Conservation (phyloP, 2,797 vertebrate genomes). For the Acipenser oxyrinchus region DNA sequence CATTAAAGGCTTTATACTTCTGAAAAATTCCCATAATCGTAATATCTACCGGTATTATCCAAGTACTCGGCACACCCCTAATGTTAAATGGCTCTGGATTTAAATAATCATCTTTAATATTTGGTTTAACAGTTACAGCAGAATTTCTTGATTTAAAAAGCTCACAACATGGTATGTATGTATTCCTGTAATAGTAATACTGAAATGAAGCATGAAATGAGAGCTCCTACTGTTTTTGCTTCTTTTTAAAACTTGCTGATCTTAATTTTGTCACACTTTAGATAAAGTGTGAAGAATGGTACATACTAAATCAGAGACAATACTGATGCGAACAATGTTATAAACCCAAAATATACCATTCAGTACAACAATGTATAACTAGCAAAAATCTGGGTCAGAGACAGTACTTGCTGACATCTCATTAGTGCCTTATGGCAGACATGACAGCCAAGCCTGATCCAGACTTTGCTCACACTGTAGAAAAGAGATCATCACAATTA, state of each 20-base stretch:
- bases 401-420: conserved; percentile 70
- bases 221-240: not conserved
- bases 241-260: not conserved
- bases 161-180: not conserved
- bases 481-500: conserved; percentile 72
- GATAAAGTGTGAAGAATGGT: conserved; percentile 9
- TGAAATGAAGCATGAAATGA: conserved; percentile 9
- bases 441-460: conserved; percentile 79
- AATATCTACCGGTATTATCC: too few species aligned
- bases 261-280: conserved; percentile 4
- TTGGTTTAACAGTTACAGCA: too few species aligned
- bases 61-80: too few species aligned
- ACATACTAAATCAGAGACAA: not conserved
- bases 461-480: conserved; percentile 76
- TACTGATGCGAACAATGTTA: conserved; percentile 46
- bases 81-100: too few species aligned
- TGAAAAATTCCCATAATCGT: too few species aligned
- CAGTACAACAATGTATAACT: conserved; percentile 18
- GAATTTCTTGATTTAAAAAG: not conserved
- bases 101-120: too few species aligned
- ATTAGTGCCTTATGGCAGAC: conserved; percentile 68
- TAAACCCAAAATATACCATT: conserved; percentile 14
- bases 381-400: conserved; percentile 47
- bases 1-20: too few species aligned
- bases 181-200: conserved; percentile 5